Conservation (phyloP, 2,797 vertebrate species). For the Synaphobranchus kaupii region DNA sequence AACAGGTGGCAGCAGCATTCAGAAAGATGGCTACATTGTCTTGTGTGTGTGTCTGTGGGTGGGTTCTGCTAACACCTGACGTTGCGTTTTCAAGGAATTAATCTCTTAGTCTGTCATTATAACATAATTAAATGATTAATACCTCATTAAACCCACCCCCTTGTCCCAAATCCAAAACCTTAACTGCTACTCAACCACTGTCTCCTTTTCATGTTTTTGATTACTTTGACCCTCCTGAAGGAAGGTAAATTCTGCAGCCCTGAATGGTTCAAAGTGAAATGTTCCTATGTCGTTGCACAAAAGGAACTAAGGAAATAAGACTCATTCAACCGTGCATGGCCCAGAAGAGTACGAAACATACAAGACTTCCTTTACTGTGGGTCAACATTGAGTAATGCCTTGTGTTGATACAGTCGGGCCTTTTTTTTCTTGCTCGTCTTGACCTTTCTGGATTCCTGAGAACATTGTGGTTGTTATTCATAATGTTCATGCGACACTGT, state of each 20-base stretch:
- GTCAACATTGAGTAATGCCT: background rate
- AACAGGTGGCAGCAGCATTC: background rate
- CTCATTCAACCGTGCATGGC: background rate
- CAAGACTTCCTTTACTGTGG: background rate
- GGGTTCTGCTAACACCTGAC: background rate
- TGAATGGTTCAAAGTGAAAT: background rate
- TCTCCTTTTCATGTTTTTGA: background rate
- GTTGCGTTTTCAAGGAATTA: background rate
- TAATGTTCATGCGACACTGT: constrained; percentile 23
- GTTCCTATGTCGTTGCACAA: background rate
- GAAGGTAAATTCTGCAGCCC: background rate
- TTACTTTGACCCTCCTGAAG: background rate
- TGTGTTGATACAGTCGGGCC: background rate
- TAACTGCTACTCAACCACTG: background rate
- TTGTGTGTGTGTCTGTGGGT: too few relatives aligned
- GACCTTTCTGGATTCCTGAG: background rate
- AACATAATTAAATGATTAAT: background rate
- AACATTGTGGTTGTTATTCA: background rate
- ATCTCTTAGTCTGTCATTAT: background rate
- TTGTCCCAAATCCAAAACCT: background rate
- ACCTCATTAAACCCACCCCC: background rate
- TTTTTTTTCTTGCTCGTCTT: background rate
- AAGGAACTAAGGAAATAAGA: background rate
- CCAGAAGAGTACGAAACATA: background rate
- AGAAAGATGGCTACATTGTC: background rate